Base-by-base conservation (phyloP, 2,888 invertebrate species). In the Phania funesta region DNA sequence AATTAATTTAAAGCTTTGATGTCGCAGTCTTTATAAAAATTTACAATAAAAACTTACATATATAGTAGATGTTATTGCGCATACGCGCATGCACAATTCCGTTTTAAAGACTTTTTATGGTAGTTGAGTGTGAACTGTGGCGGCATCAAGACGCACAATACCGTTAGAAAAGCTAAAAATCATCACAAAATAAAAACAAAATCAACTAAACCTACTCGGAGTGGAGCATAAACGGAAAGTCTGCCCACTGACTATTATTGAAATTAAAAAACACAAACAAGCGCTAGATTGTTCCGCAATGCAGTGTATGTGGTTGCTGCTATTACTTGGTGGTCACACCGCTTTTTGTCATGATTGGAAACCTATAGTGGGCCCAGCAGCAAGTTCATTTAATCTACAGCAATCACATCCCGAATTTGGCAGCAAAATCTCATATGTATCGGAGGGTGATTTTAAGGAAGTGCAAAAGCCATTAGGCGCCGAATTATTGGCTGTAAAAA, bases 371-470 rank as follows among this genome's bases (percentile, higher is more conserved):
- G 86, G 87, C 13, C 75, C 83, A 24, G 73, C 80, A 8, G 80
- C 87, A 4, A 87, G 87, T 50, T 78, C 85, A 3, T 89, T 87
- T 73, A 90, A 87, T 73, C 73, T 90, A 3, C 88, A 89, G 50
- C 90, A 91, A 78, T 89, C 89, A 44, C 91, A 90, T 87, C 90
- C 90, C 20, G 88, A 89, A 4, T 83, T 86, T 18, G 88, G 58
- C 84, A 86, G 85, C 24, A 83, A 78, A 26, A 56, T 32, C 1
- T 46, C 54, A 20, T 81, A 81, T 54, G 58, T 70, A 20, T 18
- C 75, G 7, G 60, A 29, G 7, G 70, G 64, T 54, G 73, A 58
- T 54, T 9, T 32, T 22, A 78, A 83, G 54, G 81, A 80, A 26
- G 26, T 70, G n/a, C 54, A 64, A 32, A 48, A 68, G 41, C 56